phyloP scores from a whole-genome alignment of 2,797 vertebrate genomes.

The Pipistrellus kuhlii region DNA sequence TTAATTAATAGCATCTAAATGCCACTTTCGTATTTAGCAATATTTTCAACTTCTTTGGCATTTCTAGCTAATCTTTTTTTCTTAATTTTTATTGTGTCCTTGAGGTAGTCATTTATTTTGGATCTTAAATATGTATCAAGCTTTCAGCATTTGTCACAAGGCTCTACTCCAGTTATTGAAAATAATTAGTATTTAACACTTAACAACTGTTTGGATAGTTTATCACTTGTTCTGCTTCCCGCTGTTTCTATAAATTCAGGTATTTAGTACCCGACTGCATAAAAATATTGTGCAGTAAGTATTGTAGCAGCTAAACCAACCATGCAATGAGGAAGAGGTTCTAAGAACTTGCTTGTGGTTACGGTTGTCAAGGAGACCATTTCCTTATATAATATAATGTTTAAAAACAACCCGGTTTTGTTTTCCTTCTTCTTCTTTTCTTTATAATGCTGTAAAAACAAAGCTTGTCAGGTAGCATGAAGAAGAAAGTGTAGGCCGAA shows the following conservation, averaged over 20 bases:
- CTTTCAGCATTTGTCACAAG: slow-evolving; percentile 9
- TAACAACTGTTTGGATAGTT: background rate
- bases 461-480: background rate
- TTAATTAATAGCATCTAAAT: slow-evolving; percentile 46
- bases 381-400: slow-evolving; percentile 79
- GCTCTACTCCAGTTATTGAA: slow-evolving; percentile 44
- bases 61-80: slow-evolving; percentile 28
- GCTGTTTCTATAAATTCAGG: slow-evolving; percentile 43
- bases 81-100: background rate
- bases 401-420: slow-evolving; percentile 46
- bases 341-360: slow-evolving; percentile 72
- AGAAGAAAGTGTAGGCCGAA: background rate
- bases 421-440: background rate
- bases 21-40: slow-evolving; percentile 11
- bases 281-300: slow-evolving; percentile 62
- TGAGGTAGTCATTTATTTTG: slow-evolving; percentile 21
- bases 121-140: slow-evolving; percentile 61
- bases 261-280: slow-evolving; percentile 40
- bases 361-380: slow-evolving; percentile 74
- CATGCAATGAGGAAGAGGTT: slow-evolving; percentile 74
- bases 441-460: slow-evolving; percentile 49
- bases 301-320: slow-evolving; percentile 65
- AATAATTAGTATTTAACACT: slow-evolving; percentile 2
- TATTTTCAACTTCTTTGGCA: slow-evolving; percentile 46
- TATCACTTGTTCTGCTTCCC: slow-evolving; percentile 11